Evolutionary conservation across 2,888 invertebrate genomes (phyloP).

Genomic region (Trachelus troglodyta): DNA sequence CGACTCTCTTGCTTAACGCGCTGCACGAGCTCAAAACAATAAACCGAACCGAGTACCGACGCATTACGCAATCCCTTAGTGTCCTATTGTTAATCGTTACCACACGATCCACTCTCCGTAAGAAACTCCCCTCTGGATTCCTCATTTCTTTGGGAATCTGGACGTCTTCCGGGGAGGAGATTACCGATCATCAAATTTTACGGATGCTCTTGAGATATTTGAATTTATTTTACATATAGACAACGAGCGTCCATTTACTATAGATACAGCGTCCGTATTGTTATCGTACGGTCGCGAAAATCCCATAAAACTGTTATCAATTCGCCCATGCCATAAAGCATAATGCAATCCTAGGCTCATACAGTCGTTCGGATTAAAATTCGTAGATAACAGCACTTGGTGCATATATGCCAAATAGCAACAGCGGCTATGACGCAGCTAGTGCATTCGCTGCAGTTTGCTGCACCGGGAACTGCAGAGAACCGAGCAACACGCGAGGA

Average conservation of each 20-base stretch:
- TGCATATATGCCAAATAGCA: not conserved
- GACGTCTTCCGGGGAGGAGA: no score
- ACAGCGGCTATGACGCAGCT: not conserved
- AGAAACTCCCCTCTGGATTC: no score
- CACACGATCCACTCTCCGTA: conserved; percentile 7
- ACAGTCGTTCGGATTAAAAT: conserved; percentile 33
- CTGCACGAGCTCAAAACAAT: conserved; percentile 36
- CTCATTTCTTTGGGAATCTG: no score
- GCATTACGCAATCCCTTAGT: conserved; percentile 31
- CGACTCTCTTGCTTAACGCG: conserved; percentile 29
- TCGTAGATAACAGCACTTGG: conserved; percentile 10
- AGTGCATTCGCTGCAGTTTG: no score
- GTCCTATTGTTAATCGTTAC: conserved; percentile 40
- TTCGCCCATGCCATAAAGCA: conserved; percentile 33
- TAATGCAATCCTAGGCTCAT: conserved; percentile 21
- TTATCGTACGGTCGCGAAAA: conserved; percentile 17
- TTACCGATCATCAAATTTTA: no score
- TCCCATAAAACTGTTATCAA: conserved; percentile 37
- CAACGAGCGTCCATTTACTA: no score
- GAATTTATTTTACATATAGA: no score
- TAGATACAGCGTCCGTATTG: no score
- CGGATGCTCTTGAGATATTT: no score
- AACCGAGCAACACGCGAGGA: conserved; percentile 14
- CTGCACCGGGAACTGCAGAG: no score
- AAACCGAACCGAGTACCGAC: conserved; percentile 21